Base-by-base conservation (phyloP, 2,888 invertebrate genomes). In the Leucoma salicis region DNA sequence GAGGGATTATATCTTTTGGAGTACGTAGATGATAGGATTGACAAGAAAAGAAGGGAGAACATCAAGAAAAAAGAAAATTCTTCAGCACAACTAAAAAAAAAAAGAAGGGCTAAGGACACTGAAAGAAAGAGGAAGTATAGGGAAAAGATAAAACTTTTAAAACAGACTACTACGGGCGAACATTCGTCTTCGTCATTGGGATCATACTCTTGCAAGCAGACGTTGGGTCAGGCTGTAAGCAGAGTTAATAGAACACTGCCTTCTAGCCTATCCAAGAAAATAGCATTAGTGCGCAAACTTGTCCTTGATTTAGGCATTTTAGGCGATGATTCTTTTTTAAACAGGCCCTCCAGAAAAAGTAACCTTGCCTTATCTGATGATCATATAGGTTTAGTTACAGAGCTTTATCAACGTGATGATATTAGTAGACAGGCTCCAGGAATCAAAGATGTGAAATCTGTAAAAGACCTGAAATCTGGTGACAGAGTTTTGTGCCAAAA, bases 31-130 rank as follows among this genome's bases (percentile, higher is more conserved):
- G n/a, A n/a, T n/a, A n/a, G n/a, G n/a, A n/a, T n/a, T n/a, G 39
- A 39, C 32, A 31, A 39, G 39, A 39, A 39, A 39, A 32, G 39
- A 32, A 31, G 39, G 14, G 39, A 39, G 15, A 24, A 24, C 18
- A 32, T 32, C 21, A 39, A 39, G 31, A 39, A 24, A 25, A 14
- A 35, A 35, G 35, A 24, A 25, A 12, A 24, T 24, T 12, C 21
- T 25, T 25, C 24, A 25, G 21, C n/a, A 18, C 18, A 7, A 18
- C 18, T 18, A 18, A 18, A 18, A 18, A 18, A 18, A 5, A 18
- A 18, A 5, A 18, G 18, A 18, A 18, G 18, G 18, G 18, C 18
- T 18, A 18, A 18, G 18, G 18, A 18, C 3, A 18, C 18, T 18
- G 18, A 18, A 18, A 18, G 18, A 18, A 18, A 18, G 18, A 18